A percentile compares a stretch with the other conserved stretches of the same genome.
phyloP scores from a whole-genome alignment of 2,888 invertebrate species.

The Drosophila incognita region DNA sequence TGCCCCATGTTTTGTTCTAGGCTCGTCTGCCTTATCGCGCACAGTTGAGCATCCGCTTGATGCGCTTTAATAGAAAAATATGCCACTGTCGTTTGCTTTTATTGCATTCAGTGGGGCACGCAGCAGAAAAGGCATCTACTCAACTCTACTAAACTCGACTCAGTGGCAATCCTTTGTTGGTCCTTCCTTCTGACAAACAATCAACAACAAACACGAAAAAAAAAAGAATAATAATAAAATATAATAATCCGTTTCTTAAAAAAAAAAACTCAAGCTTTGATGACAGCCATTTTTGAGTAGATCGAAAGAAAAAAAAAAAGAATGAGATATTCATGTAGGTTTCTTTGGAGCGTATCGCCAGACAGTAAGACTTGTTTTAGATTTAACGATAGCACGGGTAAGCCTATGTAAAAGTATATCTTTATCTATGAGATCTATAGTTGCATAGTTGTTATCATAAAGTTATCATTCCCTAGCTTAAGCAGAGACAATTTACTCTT shows the following conservation, averaged over 20 bases:
- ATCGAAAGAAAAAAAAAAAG: background rate
- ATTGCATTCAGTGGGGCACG: slow-evolving; percentile 55
- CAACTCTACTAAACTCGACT: background rate
- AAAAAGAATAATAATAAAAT: background rate
- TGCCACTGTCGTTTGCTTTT: slow-evolving; percentile 61
- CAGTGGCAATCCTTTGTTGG: slow-evolving; percentile 26
- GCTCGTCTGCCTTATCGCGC: slow-evolving; percentile 49
- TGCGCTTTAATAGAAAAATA: slow-evolving; percentile 73
- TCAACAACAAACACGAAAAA: slow-evolving; percentile 4
- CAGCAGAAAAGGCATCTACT: slow-evolving; percentile 15
- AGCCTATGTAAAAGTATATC: background rate
- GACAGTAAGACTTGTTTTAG: background rate
- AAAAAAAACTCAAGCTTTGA: slow-evolving; percentile 11
- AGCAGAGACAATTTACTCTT: background rate
- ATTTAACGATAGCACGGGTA: background rate
- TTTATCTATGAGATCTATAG: background rate
- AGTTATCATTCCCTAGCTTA: no score
- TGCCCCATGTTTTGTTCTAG: slow-evolving; percentile 3
- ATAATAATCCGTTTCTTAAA: slow-evolving; percentile 15
- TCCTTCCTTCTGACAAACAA: slow-evolving; percentile 7
- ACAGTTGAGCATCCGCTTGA: slow-evolving; percentile 49
- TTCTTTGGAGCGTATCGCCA: background rate
- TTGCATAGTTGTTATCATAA: background rate
- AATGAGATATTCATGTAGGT: background rate
- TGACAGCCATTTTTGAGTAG: slow-evolving; percentile 24